These are phyloP conservation scores for Cygnus buccinator DNA, from an alignment of 2,113 vertebrate genomes.

Conservation along the genomic window DNA sequence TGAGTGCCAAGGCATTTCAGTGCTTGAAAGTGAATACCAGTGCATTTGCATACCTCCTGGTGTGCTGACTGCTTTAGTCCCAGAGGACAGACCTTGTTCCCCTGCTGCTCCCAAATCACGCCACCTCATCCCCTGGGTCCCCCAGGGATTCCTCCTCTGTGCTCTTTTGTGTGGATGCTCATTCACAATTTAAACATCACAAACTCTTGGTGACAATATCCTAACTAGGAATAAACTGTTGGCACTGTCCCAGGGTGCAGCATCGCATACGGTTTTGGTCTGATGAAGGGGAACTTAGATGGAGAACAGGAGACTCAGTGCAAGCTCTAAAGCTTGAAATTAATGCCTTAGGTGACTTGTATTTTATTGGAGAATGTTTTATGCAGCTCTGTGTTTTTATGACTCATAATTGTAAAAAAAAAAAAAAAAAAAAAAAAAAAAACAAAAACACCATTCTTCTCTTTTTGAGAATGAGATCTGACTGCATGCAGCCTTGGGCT, in stretches of 20 bases:
- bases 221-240: neutral
- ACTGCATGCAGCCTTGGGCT: neutral
- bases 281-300: neutral
- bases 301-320: neutral
- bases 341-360: neutral
- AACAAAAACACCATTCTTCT: neutral
- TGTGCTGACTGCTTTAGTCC: neutral
- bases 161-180: neutral
- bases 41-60: slow-evolving; percentile 33
- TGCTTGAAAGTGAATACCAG: slow-evolving; percentile 14
- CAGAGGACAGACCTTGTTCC: neutral
- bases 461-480: neutral
- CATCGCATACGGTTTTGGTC: neutral
- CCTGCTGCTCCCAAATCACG: neutral
- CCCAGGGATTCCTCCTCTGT: neutral
- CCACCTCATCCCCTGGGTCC: neutral
- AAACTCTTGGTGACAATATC: neutral
- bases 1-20: neutral
- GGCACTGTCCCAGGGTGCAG: neutral
- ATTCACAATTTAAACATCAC: slow-evolving; percentile 27
- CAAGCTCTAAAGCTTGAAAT: neutral
- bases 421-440: neutral
- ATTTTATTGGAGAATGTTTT: neutral
- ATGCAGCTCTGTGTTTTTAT: neutral
- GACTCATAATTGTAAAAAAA: neutral